phyloP scores from a whole-genome alignment of 1,140 invertebrate genomes.

The Bombus waltoni region DNA sequence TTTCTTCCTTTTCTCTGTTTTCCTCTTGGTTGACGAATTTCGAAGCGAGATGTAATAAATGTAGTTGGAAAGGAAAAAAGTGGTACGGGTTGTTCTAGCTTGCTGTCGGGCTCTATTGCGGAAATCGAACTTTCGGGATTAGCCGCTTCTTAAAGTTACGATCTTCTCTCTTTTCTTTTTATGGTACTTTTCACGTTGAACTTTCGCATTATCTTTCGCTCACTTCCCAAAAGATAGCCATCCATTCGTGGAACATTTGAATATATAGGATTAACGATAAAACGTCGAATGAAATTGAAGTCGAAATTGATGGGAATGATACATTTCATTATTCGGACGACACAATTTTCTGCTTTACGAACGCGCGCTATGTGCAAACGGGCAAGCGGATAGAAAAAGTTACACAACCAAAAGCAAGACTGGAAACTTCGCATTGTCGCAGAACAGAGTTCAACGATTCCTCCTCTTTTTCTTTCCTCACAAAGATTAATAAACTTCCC shows the following conservation, averaged over 20 bases:
- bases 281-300: background rate
- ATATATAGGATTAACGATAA: no score
- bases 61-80: background rate
- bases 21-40: background rate
- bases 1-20: background rate
- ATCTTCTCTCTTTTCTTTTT: no score
- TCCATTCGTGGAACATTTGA: no score
- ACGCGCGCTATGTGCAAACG: no score
- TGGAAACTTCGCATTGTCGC: background rate
- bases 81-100: background rate
- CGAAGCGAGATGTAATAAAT: background rate
- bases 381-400: no score
- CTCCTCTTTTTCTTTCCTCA: background rate
- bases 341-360: background rate
- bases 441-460: background rate
- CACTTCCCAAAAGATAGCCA: no score
- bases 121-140: background rate
- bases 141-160: no score
- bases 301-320: no score
- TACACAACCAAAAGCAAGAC: background rate
- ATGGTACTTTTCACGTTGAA: no score
- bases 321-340: background rate
- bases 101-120: no score
- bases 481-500: conserved; percentile 14
- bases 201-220: no score